phyloP scores from a whole-genome alignment of 2,113 vertebrate species.

The Caretta caretta region DNA sequence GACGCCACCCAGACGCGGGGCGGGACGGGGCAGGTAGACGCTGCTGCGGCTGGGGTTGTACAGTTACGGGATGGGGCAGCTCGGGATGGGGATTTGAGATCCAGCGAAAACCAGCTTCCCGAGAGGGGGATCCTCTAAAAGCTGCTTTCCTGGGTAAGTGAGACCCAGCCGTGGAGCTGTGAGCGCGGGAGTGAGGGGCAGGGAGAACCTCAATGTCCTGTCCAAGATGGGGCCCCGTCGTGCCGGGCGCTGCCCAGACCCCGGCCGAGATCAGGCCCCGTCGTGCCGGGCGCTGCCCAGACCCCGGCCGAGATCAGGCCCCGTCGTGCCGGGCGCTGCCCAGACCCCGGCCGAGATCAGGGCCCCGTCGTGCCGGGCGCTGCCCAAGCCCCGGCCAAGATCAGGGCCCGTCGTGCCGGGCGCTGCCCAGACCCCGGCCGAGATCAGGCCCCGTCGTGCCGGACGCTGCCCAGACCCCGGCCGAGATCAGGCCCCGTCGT shows the following conservation, averaged over 20 bases:
- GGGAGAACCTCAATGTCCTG: neutral
- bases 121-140: neutral
- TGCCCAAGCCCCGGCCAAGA: neutral
- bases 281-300: too few relatives aligned
- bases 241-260: neutral
- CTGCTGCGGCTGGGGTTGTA: neutral
- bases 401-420: too few relatives aligned
- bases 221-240: neutral
- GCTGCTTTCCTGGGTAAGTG: neutral
- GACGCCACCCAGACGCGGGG: neutral
- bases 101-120: neutral
- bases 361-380: neutral
- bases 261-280: too few relatives aligned
- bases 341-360: too few relatives aligned
- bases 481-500: neutral
- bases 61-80: neutral
- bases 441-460: neutral
- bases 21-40: neutral
- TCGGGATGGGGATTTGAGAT: neutral
- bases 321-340: accelerated
- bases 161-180: neutral
- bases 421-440: too few relatives aligned
- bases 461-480: neutral
- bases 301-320: too few relatives aligned
- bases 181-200: neutral